Evolutionary conservation across 2,797 vertebrate genomes (phyloP), one percentile per base, ranked within the genome.

Genomic region (Danio aesculapii): DNA sequence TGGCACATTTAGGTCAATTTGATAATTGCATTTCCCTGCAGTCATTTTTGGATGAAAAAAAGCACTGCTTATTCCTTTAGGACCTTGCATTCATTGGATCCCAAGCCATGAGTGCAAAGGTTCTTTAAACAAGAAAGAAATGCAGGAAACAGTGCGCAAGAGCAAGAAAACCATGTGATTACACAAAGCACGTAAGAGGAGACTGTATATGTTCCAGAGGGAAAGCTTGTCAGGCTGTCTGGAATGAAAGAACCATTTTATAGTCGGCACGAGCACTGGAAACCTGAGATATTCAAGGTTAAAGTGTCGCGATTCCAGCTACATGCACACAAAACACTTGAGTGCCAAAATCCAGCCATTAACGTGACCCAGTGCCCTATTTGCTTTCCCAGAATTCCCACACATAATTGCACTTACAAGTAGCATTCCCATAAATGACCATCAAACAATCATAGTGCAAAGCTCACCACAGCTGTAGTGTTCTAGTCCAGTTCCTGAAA

Each of bases 221-320:
- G 50, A 63, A 64, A 39, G 41, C 49, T 46, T 53, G 47, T 71
- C 4, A 17, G 17, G 46, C 46, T 70, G 11, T 50, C 55, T 61
- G 21, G 63, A 70, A 69, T 69, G 39, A 78, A 69, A 79, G 12
- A 21, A 8, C 46, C 39, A 62, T 72, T 72, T 72, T 79, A 72
- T 46, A 72, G 68, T 44, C 47, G 0, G 47, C 77, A 71, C 68
- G 49, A 64, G 68, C 30, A 8, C 49, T 64, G 17, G 68, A 64
- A 72, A 79, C 69, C 68, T 46, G 50, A 72, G 49, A 46, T 46
- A 30, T 71, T 79, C 17, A 46, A 79, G 68, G 77, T 64, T 64
- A 72, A 72, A 79, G 59, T 61, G 44, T 46, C 1, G 2, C 16
- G 47, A 72, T 64, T 64, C 59, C 13, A 8, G 16, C n/a, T 63